Percentiles rank a stretch among this genome's conserved stretches.
phyloP scores from a whole-genome alignment of 2,888 invertebrate species.

The Meghimatium bilineatum region DNA sequence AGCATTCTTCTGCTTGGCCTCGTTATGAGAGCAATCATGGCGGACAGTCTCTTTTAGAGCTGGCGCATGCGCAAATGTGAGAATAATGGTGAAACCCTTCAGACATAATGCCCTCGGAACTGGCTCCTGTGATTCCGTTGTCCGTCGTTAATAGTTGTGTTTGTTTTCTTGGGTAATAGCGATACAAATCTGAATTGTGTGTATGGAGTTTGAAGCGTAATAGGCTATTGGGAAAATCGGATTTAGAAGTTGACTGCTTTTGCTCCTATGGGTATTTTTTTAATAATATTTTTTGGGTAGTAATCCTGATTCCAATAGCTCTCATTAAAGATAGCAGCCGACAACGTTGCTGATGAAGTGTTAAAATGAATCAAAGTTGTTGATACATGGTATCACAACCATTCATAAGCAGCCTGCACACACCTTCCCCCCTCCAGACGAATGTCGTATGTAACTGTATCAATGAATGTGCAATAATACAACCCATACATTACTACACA shows the following conservation, averaged over 20 bases:
- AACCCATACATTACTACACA: no score
- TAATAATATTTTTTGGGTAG: no score
- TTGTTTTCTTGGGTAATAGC: conserved; percentile 18
- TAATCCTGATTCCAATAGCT: no score
- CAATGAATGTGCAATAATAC: no score
- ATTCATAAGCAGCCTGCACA: no score
- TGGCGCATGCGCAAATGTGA: conserved; percentile 50
- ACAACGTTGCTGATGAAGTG: no score
- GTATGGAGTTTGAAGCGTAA: conserved; percentile 2
- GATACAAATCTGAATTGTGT: conserved; percentile 26
- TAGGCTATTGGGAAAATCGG: conserved; percentile 8
- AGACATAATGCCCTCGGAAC: conserved; percentile 38
- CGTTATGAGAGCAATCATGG: conserved; percentile 49
- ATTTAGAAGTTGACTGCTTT: neutral
- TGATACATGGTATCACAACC: no score
- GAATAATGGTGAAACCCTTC: conserved; percentile 43
- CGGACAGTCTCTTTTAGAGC: conserved; percentile 46
- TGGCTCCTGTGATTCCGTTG: conserved; percentile 16
- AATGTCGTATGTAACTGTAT: no score
- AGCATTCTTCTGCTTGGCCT: conserved; percentile 45
- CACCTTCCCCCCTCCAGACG: no score
- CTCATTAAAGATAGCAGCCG: no score
- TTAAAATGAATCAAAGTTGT: no score
- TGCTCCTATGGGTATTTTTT: no score
- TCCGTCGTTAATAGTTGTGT: conserved; percentile 33